Percentiles rank a stretch among this genome's conserved stretches.
Evolutionary conservation across 2,888 invertebrate species (phyloP).

Genomic region (Oscheius sp.): DNA sequence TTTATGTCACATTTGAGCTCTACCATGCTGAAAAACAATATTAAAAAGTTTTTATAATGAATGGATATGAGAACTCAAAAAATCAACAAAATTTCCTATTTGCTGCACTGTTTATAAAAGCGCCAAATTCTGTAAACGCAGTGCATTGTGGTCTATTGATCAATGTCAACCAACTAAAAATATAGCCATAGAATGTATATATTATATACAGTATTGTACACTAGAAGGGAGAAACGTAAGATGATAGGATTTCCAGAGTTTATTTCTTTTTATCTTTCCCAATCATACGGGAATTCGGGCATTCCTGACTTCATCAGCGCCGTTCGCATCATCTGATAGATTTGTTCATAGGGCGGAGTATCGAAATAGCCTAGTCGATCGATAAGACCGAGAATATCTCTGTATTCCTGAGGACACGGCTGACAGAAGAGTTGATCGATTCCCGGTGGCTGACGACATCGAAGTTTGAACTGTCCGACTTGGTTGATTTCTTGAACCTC

Average conservation of each 20-base stretch:
- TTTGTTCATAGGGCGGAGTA: slow-evolving; percentile 46
- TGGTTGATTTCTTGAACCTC: slow-evolving; percentile 56
- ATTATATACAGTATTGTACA: no score
- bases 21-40: slow-evolving; percentile 11
- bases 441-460: slow-evolving; percentile 42
- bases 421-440: slow-evolving; percentile 47
- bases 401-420: slow-evolving; percentile 39
- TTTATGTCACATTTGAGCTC: slow-evolving; percentile 19
- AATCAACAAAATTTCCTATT: background rate
- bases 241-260: no score
- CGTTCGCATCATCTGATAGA: slow-evolving; percentile 46
- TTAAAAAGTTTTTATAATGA: background rate
- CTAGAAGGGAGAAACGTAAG: no score
- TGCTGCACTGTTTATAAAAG: background rate
- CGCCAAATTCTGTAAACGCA: background rate
- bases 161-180: no score
- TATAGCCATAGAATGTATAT: no score
- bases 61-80: background rate
- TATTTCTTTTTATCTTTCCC: slow-evolving; percentile 36
- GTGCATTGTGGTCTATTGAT: background rate
- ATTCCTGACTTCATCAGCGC: slow-evolving; percentile 41
- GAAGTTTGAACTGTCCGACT: slow-evolving; percentile 53
- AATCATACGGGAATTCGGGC: slow-evolving; percentile 56
- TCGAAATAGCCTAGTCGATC: slow-evolving; percentile 56
- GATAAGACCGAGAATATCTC: slow-evolving; percentile 43